phyloP scores from a whole-genome alignment of 35 echinoderm and acorn worm genomes.

The Chiridota heheva region DNA sequence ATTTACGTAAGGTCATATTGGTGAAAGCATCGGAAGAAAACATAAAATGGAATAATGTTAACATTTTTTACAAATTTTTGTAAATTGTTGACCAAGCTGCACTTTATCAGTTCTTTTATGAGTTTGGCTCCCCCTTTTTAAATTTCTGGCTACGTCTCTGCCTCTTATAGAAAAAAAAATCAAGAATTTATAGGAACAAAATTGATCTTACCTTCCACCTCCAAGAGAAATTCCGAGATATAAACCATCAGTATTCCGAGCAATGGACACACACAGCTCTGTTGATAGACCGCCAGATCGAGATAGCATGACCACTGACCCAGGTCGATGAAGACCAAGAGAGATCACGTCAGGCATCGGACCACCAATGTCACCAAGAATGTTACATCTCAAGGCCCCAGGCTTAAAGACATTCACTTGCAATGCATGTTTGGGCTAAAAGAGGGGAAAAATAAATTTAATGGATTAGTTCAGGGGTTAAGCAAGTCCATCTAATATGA shows the following conservation, averaged over 20 bases:
- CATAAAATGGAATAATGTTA: too few species aligned
- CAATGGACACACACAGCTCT: slow-evolving; percentile 50
- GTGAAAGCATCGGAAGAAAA: too few species aligned
- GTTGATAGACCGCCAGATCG: slow-evolving; percentile 61
- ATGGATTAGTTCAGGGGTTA: too few species aligned
- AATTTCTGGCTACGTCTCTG: too few species aligned
- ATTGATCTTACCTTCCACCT: slow-evolving; percentile 49
- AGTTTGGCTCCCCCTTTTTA: too few species aligned
- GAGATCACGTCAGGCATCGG: slow-evolving; percentile 47
- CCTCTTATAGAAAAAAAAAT: not conserved
- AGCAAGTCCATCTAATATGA: too few species aligned
- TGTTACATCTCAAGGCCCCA: slow-evolving; percentile 59
- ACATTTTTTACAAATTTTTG: too few species aligned
- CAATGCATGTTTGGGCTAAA: slow-evolving; percentile 36
- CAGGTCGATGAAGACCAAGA: slow-evolving; percentile 57
- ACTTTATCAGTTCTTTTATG: too few species aligned
- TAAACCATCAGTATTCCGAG: slow-evolving; percentile 61
- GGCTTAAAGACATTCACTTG: slow-evolving; percentile 75
- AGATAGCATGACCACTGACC: slow-evolving; percentile 59
- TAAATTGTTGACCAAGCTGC: too few species aligned
- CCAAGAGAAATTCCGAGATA: slow-evolving; percentile 64
- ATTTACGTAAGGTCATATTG: too few species aligned
- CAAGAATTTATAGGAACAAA: not conserved
- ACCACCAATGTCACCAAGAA: slow-evolving; percentile 61
- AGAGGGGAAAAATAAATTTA: not conserved